Evolutionary conservation across 2,113 vertebrate genomes (phyloP), one percentile per base, ranked within the genome.

Genomic region (Aldabrachelys gigantea): DNA sequence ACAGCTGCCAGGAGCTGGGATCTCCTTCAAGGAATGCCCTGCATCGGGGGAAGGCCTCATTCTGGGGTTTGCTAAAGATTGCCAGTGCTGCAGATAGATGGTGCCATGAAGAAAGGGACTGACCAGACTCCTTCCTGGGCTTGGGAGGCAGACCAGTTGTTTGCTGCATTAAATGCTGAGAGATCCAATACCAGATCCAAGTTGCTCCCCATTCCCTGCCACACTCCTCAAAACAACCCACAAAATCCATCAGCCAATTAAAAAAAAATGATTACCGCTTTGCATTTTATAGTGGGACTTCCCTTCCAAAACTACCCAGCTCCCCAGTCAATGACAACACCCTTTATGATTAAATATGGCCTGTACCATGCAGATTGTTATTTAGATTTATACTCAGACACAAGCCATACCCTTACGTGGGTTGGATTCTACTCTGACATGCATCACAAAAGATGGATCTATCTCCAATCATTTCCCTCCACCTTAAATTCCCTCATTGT

Each of bases 271-370:
- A 3, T 47, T 82, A 25, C 12, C 56, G 69, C 47, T 84, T 54
- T 78, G 41, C 35, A 56, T 11, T 62, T 6, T 11, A 22, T 54
- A 54, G 53, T 54, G 21, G 53, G 53, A 6, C 49, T 79, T 12
- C 5, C 16, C 24, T 8, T 62, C 35, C 22, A 89, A 10, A 17
- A 24, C 44, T 0, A 0, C 44, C 82, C 50, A 81, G 80, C 78
- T 47, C 12, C 3, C 0, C 0, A 62, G 80, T 31, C 9, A 38
- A n/a, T 5, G 6, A 72, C 11, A 89, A 56, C 80, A 52, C 10
- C 62, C 35, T 92, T 16, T 25, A 82, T 24, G 52, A 50, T 85
- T 8, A 93, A 93, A 76, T n/a, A 83, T 3, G 89, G 35, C 10
- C 82, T 62, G 89, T 25, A 52, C n/a, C 52, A 16, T n/a, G 27